Evolutionary conservation across 2,888 invertebrate genomes (phyloP).

Genomic region (Eupithecia inturbata): DNA sequence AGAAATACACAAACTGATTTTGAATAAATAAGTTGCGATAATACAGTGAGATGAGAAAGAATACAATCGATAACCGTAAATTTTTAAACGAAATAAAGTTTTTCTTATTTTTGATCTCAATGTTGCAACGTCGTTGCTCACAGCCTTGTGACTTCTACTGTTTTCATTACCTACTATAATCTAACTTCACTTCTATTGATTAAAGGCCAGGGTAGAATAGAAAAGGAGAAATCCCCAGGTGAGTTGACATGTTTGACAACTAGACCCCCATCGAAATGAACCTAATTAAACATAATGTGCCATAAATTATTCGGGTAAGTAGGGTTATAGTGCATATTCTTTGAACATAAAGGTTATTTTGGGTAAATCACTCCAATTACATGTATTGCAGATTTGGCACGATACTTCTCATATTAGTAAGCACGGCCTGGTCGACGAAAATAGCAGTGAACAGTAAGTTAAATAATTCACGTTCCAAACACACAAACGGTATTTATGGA

Average conservation of each 20-base stretch:
- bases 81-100: background rate
- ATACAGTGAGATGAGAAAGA: background rate
- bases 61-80: background rate
- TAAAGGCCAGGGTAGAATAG: background rate
- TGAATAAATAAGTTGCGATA: background rate
- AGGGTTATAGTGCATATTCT: background rate
- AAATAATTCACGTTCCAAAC: slow-evolving; percentile 22
- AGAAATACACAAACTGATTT: too few relatives aligned
- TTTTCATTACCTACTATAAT: background rate
- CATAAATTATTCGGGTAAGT: slow-evolving; percentile 13
- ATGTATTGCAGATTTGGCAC: slow-evolving; percentile 33
- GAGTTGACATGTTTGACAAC: background rate
- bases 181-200: background rate
- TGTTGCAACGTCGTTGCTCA: background rate
- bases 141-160: background rate
- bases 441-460: slow-evolving; percentile 29
- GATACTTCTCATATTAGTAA: slow-evolving; percentile 26
- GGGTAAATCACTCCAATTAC: slow-evolving; percentile 16
- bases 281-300: background rate
- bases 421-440: slow-evolving; percentile 27
- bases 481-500: slow-evolving; percentile 3
- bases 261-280: background rate
- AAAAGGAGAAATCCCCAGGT: background rate
- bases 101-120: background rate
- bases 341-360: slow-evolving; percentile 17